A percentile compares a stretch with the other conserved stretches of the same genome.
phyloP scores from a whole-genome alignment of 2,888 invertebrate genomes.

The Ormyrus rosae region DNA sequence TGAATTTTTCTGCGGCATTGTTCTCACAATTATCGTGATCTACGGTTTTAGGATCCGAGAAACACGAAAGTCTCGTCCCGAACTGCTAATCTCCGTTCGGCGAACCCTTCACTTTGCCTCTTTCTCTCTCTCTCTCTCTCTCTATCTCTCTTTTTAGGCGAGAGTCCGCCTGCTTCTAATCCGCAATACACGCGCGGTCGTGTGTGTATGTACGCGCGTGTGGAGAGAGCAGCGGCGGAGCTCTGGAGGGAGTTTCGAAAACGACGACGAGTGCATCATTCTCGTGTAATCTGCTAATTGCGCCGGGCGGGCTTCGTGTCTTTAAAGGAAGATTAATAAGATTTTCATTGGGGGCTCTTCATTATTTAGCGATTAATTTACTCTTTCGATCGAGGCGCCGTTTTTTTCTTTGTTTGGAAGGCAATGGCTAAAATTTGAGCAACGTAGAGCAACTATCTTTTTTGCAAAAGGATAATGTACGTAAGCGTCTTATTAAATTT shows the following conservation, averaged over 20 bases:
- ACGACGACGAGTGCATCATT: neutral
- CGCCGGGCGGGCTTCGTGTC: neutral
- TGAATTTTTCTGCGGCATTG: constrained; percentile 68
- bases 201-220: constrained; percentile 1
- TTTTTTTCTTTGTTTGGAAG: too few species aligned
- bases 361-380: constrained; percentile 19
- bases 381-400: too few species aligned
- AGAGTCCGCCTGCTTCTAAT: constrained; percentile 35
- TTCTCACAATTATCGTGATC: constrained; percentile 76
- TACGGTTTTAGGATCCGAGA: constrained; percentile 72
- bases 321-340: constrained; percentile 24
- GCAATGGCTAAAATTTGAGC: too few species aligned
- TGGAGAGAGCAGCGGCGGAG: neutral
- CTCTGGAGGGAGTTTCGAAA: neutral
- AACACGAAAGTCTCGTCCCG: constrained; percentile 70
- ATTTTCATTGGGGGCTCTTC: constrained; percentile 18
- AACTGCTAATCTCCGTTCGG: constrained; percentile 69
- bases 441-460: too few species aligned
- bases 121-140: constrained; percentile 23
- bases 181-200: constrained; percentile 15
- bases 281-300: constrained; percentile 21
- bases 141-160: constrained; percentile 24
- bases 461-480: too few species aligned
- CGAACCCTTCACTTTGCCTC: constrained; percentile 68
- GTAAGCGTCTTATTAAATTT: too few species aligned